These are phyloP conservation scores for Scaptomyza tumidula DNA, from an alignment of 2,888 invertebrate species.

Conservation along the genomic window DNA sequence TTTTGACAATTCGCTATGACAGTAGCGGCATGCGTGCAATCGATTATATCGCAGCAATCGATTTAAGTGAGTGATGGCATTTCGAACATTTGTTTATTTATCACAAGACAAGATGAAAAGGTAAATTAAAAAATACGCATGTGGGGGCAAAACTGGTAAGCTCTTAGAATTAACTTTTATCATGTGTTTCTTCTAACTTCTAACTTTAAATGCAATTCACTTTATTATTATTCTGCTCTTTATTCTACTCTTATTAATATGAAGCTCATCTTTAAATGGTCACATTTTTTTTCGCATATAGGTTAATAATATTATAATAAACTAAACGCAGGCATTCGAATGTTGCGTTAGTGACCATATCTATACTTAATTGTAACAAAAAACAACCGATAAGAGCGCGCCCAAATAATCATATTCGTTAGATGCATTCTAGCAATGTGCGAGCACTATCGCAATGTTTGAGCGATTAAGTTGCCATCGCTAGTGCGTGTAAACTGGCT, in stretches of 20 bases:
- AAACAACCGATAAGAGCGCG: neutral
- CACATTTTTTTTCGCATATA: too few species aligned
- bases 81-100: neutral
- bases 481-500: slow-evolving; percentile 36
- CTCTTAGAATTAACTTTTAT: too few species aligned
- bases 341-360: neutral
- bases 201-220: too few species aligned
- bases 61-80: neutral
- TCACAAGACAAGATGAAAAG: neutral
- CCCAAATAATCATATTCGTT: neutral
- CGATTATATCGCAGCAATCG: slow-evolving; percentile 1
- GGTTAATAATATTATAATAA: too few species aligned
- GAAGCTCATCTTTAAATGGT: too few species aligned
- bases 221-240: too few species aligned
- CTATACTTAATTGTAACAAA: neutral
- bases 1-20: slow-evolving; percentile 34
- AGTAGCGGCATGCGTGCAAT: slow-evolving; percentile 3
- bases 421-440: neutral
- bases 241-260: too few species aligned
- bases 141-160: too few species aligned
- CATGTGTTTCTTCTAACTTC: too few species aligned
- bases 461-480: slow-evolving; percentile 20
- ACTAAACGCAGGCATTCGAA: too few species aligned
- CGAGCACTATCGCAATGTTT: slow-evolving; percentile 2
- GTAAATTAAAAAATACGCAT: too few species aligned